phyloP scores from a whole-genome alignment of 2,888 invertebrate genomes.

The Trissonchulus latispiculum region DNA sequence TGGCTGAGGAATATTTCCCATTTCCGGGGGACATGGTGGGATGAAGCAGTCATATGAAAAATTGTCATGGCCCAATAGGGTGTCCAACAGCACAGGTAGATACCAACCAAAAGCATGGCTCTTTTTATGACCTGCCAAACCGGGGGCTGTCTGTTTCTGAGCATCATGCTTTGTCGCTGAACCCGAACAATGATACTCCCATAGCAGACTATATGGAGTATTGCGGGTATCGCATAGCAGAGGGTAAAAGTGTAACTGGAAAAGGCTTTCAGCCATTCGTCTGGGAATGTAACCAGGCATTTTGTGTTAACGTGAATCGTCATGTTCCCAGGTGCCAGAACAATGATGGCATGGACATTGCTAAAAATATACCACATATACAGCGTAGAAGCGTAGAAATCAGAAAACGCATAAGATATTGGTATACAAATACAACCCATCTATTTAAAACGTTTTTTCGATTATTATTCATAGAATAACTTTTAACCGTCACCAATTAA shows the following conservation, averaged over 20 bases:
- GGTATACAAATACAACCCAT: no score
- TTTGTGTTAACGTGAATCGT: background rate
- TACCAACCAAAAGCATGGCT: background rate
- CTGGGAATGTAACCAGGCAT: background rate
- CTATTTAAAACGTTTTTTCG: no score
- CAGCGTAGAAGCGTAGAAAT: no score
- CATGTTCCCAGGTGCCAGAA: background rate
- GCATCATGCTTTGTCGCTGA: background rate
- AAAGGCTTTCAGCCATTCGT: background rate
- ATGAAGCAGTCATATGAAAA: background rate
- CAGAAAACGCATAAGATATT: no score
- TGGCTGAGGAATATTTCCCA: background rate
- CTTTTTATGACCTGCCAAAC: background rate
- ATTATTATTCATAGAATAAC: no score
- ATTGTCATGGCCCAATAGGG: background rate
- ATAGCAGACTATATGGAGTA: background rate
- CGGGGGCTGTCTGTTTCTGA: background rate
- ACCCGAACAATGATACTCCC: background rate
- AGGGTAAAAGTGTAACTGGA: background rate
- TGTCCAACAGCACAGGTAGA: background rate
- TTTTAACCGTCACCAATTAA: no score
- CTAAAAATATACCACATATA: background rate
- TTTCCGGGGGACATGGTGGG: background rate
- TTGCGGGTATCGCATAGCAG: background rate
- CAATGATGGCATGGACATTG: background rate